Evolutionary conservation across 2,113 vertebrate species (phyloP).

Genomic region (Antigone vipio): DNA sequence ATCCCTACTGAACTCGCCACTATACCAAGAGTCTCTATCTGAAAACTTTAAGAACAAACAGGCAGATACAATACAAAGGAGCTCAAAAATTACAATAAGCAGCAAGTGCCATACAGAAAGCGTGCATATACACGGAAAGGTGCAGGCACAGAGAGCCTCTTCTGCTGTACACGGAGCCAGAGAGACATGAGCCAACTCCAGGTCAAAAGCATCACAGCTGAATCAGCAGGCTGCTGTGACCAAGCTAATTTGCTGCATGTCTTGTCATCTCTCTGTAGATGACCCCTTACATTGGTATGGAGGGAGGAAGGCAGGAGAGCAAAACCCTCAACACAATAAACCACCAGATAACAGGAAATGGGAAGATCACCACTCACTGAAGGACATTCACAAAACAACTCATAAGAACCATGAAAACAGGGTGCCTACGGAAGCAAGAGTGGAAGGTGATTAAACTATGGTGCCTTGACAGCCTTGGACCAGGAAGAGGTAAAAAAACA

Average conservation of each 20-base stretch:
- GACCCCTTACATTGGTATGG: neutral
- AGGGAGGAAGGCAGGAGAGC: neutral
- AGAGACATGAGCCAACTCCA: neutral
- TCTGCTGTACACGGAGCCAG: neutral
- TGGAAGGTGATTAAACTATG: neutral
- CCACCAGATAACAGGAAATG: neutral
- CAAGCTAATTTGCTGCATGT: neutral
- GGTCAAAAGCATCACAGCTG: neutral
- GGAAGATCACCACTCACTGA: neutral
- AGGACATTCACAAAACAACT: neutral
- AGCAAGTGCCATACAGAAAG: neutral
- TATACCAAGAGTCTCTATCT: neutral
- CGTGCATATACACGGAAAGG: neutral
- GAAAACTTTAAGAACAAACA: neutral
- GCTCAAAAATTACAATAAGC: neutral
- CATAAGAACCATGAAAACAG: neutral
- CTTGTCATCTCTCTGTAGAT: neutral
- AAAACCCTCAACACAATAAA: neutral
- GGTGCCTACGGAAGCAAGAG: neutral
- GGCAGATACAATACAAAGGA: neutral
- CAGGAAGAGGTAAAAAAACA: neutral
- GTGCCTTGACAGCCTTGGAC: constrained; percentile 7
- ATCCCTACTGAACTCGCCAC: neutral
- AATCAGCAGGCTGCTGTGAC: neutral
- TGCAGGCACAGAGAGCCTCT: neutral